phyloP scores from a whole-genome alignment of 2,888 invertebrate species.

The Conops quadrifasciatus region DNA sequence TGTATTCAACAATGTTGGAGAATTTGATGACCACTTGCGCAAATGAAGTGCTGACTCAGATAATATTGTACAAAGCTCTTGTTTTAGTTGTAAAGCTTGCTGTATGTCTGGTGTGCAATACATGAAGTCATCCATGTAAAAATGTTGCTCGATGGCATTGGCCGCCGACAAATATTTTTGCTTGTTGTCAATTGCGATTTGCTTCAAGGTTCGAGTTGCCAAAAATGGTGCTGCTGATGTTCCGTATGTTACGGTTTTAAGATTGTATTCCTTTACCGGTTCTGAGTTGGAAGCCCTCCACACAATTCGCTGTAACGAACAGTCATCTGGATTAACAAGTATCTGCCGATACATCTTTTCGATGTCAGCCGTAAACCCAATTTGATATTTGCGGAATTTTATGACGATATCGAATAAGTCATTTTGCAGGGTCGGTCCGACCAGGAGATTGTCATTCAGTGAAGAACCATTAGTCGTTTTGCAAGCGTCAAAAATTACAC shows the following conservation, averaged over 20 bases:
- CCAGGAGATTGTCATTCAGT: constrained; percentile 39
- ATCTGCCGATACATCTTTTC: neutral
- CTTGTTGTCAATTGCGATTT: neutral
- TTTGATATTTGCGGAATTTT: neutral
- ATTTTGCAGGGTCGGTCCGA: constrained; percentile 41
- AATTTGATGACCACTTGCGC: constrained; percentile 27
- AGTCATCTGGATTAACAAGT: neutral
- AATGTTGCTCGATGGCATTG: neutral
- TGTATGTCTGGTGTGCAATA: neutral
- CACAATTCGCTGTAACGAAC: neutral
- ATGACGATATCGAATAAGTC: constrained; percentile 9
- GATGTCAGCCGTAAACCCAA: neutral
- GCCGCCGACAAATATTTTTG: too few species aligned
- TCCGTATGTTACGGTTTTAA: constrained; percentile 30
- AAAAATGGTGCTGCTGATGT: constrained; percentile 14
- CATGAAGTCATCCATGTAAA: constrained; percentile 19
- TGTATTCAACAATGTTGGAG: neutral
- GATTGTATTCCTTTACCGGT: constrained; percentile 13
- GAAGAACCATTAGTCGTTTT: constrained; percentile 41
- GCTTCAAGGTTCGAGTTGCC: neutral
- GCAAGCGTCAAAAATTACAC: constrained; percentile 50
- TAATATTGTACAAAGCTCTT: neutral
- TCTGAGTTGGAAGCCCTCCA: neutral
- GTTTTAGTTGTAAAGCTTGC: neutral
- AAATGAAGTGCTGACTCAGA: neutral